Percentiles rank a stretch among this genome's conserved stretches.
These are phyloP conservation scores for Taxidea taxus DNA, from an alignment of 2,113 vertebrate species.

Conservation along the genomic window DNA sequence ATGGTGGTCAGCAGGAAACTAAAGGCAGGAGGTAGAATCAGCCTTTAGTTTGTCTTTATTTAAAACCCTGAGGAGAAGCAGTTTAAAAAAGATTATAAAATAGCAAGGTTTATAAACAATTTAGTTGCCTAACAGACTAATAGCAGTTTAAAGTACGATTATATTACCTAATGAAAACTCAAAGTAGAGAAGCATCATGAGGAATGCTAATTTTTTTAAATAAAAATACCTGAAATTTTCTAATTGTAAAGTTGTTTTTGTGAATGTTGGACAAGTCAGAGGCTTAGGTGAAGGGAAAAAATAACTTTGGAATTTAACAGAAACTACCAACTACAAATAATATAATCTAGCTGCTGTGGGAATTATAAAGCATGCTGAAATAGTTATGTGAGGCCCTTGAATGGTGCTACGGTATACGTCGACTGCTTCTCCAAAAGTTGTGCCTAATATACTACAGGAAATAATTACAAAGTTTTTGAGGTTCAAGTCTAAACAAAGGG, in stretches of 20 bases:
- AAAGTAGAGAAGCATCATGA: neutral
- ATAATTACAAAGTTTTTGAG: neutral
- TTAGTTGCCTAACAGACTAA: neutral
- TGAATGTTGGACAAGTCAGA: neutral
- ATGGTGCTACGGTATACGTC: neutral
- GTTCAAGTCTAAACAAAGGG: neutral
- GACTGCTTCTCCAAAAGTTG: neutral
- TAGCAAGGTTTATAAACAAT: neutral
- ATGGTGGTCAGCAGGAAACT: neutral
- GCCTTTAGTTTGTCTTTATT: slow-evolving; percentile 9
- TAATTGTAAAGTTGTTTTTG: neutral
- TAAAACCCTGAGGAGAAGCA: neutral
- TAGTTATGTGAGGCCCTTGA: neutral
- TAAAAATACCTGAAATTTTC: neutral
- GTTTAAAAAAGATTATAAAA: slow-evolving; percentile 11
- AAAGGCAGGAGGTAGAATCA: neutral
- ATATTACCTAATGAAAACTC: neutral
- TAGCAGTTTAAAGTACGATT: neutral
- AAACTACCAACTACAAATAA: neutral
- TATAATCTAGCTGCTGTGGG: neutral
- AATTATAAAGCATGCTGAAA: neutral
- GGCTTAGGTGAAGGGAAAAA: neutral
- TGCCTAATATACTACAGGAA: neutral
- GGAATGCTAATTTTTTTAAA: neutral
- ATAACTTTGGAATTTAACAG: neutral